Percentiles rank a stretch among this genome's conserved stretches.
Conservation (phyloP, 1,140 invertebrate species). For the Leguminivora glycinivorella region DNA sequence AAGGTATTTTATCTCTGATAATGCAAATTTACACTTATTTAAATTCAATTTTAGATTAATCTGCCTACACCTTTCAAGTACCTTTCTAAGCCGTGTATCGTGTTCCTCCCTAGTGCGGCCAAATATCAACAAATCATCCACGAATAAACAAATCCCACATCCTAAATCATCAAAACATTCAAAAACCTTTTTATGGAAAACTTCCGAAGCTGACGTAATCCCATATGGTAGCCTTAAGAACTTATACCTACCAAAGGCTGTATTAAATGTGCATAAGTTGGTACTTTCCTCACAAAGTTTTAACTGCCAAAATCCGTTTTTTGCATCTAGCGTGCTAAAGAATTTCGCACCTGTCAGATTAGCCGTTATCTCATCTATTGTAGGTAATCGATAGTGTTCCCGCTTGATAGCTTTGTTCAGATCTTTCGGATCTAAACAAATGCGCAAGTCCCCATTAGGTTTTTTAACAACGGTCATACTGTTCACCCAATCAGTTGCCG, state of each 20-base stretch:
- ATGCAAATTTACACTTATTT: background rate
- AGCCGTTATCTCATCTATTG: slow-evolving; percentile 47
- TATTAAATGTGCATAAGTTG: slow-evolving; percentile 61
- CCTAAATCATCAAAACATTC: slow-evolving; percentile 12
- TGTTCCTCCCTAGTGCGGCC: background rate
- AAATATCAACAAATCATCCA: background rate
- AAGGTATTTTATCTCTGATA: background rate
- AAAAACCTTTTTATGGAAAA: too few species aligned
- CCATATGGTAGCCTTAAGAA: too few species aligned
- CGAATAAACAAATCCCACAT: slow-evolving; percentile 13
- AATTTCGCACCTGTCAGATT: slow-evolving; percentile 55
- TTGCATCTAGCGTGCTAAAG: slow-evolving; percentile 71
- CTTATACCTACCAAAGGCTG: too few species aligned
- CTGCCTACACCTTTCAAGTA: background rate
- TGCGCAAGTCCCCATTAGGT: slow-evolving; percentile 60
- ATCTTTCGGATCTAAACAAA: slow-evolving; percentile 75
- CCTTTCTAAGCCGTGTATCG: too few species aligned
- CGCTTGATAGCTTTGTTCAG: slow-evolving; percentile 71
- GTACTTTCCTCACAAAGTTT: slow-evolving; percentile 44
- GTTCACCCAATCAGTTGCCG: too few species aligned
- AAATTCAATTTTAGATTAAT: background rate
- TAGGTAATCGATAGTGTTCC: slow-evolving; percentile 43
- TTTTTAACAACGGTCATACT: slow-evolving; percentile 71
- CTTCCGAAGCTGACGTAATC: too few species aligned
- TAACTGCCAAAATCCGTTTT: slow-evolving; percentile 56